Evolutionary conservation across 1,140 invertebrate species (phyloP).

Genomic region (Drosophila bocki): DNA sequence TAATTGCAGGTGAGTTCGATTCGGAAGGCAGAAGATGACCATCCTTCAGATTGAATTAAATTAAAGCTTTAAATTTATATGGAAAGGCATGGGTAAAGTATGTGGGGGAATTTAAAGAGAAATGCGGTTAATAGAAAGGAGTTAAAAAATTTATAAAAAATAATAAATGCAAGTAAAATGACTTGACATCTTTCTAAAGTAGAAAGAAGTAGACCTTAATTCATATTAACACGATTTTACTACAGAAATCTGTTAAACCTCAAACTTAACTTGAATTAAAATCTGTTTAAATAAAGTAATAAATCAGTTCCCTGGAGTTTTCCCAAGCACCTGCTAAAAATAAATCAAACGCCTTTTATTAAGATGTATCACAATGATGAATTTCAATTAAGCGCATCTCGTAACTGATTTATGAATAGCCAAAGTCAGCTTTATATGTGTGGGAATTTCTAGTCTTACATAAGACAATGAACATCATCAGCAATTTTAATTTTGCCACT

Average conservation of each 20-base stretch:
- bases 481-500: conserved; percentile 32
- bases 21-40: conserved; percentile 4
- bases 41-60: neutral
- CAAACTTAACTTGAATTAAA: too few relatives aligned
- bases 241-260: neutral
- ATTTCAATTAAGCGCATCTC: conserved; percentile 5
- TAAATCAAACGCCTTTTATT: conserved; percentile 15
- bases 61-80: neutral
- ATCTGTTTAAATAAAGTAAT: neutral
- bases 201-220: too few relatives aligned
- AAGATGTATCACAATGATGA: neutral
- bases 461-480: conserved; percentile 32
- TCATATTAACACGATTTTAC: too few relatives aligned
- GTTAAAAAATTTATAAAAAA: neutral
- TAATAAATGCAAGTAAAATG: neutral
- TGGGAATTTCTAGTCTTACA: conserved; percentile 25
- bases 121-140: neutral
- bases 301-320: neutral
- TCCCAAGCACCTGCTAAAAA: conserved; percentile 1
- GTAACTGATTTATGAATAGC: conserved; percentile 26
- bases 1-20: conserved; percentile 70
- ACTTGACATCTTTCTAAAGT: too few relatives aligned
- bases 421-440: conserved; percentile 3
- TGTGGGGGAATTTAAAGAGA: neutral
- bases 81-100: conserved; percentile 32